Conservation (phyloP, 2,113 vertebrate genomes). For the Cervus canadensis region DNA sequence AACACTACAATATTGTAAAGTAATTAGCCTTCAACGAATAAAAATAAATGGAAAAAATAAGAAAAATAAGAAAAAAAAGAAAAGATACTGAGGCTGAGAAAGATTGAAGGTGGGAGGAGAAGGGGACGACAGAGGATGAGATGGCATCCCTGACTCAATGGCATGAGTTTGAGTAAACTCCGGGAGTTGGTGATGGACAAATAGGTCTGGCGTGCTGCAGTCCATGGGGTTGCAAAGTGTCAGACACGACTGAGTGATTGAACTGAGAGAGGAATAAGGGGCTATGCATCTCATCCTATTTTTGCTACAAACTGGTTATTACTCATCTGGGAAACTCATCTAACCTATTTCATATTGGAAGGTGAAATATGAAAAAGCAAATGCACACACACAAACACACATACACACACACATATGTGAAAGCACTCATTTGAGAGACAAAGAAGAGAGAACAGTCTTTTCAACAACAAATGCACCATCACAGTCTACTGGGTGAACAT, state of each 20-base stretch:
- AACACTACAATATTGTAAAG: no score
- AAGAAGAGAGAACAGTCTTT: not conserved
- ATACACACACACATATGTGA: not conserved
- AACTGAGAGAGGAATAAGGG: not conserved
- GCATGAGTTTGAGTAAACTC: not conserved
- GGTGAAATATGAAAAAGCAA: not conserved
- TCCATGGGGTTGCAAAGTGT: not conserved
- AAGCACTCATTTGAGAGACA: not conserved
- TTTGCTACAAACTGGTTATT: not conserved
- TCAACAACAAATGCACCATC: not conserved
- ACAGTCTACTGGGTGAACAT: not conserved
- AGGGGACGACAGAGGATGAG: accelerated
- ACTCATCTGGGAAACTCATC: not conserved
- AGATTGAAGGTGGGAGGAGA: not conserved
- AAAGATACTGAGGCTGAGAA: not conserved
- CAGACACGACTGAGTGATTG: accelerated
- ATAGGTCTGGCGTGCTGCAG: not conserved
- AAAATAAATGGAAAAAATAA: no score
- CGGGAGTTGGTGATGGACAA: not conserved
- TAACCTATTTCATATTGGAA: not conserved
- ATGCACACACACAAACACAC: not conserved
- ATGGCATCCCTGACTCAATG: not conserved
- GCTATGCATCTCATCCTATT: not conserved
- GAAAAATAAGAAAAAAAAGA: not conserved
- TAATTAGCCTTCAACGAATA: no score